These are phyloP conservation scores for Trachymyrmex cornetzi DNA, from an alignment of 1,140 invertebrate species.

Conservation along the genomic window DNA sequence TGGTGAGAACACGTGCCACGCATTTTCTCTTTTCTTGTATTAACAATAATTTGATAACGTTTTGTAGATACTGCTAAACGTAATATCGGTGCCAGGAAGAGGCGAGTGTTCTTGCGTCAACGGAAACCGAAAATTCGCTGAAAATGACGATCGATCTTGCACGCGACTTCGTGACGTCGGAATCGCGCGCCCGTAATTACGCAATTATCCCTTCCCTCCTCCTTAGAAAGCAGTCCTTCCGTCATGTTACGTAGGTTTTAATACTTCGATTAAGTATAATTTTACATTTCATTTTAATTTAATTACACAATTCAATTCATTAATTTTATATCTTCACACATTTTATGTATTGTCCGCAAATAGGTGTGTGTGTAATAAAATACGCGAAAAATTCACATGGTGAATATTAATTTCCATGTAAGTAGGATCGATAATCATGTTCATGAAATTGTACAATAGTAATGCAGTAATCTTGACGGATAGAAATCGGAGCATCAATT, in stretches of 20 bases:
- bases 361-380: too few relatives aligned
- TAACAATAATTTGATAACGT: not conserved
- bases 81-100: not conserved
- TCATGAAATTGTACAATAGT: slow-evolving; percentile 1
- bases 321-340: not conserved
- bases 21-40: not conserved
- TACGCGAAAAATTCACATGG: not conserved
- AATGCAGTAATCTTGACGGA: slow-evolving; percentile 9
- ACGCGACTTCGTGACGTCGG: slow-evolving; percentile 29
- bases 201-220: not conserved
- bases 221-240: not conserved
- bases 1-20: not conserved
- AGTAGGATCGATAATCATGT: not conserved
- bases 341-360: not conserved
- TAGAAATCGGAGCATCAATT: not conserved
- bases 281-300: not conserved
- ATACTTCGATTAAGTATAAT: not conserved
- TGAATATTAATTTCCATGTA: not conserved
- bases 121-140: slow-evolving; percentile 12
- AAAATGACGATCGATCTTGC: slow-evolving; percentile 29
- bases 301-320: not conserved
- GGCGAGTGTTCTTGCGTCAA: not conserved
- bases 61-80: not conserved
- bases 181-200: slow-evolving; percentile 13
- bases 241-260: not conserved